Evolutionary conservation across 1,140 invertebrate species (phyloP).

Genomic region (Drosophila fuyamai): DNA sequence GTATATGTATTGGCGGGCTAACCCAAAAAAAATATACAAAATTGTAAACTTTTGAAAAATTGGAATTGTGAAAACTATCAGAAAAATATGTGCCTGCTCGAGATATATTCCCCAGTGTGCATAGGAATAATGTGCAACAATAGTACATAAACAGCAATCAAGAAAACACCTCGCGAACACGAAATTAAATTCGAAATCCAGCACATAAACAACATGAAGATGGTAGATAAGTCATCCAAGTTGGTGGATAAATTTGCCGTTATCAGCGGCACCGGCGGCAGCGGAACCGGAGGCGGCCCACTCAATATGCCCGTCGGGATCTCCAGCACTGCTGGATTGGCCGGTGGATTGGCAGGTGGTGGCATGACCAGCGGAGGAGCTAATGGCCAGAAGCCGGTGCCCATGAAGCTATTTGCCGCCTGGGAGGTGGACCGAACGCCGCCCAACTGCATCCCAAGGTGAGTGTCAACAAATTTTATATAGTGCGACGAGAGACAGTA

Average conservation of each 20-base stretch:
- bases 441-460: constrained; percentile 98
- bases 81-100: constrained; percentile 34
- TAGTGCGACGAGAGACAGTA: constrained; percentile 9
- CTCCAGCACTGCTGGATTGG: constrained; percentile 24
- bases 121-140: constrained; percentile 51
- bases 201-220: constrained; percentile 69
- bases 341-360: constrained; percentile 13
- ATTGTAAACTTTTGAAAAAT: constrained; percentile 18
- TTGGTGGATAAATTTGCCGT: constrained; percentile 81
- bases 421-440: constrained; percentile 99
- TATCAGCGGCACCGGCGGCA: constrained; percentile 51
- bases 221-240: constrained; percentile 83
- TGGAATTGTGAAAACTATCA: constrained; percentile 20
- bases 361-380: constrained; percentile 31
- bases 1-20: constrained; percentile 20
- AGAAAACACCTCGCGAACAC: constrained; percentile 25
- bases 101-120: constrained; percentile 30
- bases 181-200: constrained; percentile 10
- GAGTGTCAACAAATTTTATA: constrained; percentile 74
- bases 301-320: constrained; percentile 33
- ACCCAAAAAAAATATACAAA: constrained; percentile 3
- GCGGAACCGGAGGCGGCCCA: constrained; percentile 14
- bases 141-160: constrained; percentile 42
- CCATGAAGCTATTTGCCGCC: constrained; percentile 98
- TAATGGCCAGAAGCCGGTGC: constrained; percentile 90